These are phyloP conservation scores for Lota lota DNA, from an alignment of 2,113 vertebrate genomes.

Conservation along the genomic window DNA sequence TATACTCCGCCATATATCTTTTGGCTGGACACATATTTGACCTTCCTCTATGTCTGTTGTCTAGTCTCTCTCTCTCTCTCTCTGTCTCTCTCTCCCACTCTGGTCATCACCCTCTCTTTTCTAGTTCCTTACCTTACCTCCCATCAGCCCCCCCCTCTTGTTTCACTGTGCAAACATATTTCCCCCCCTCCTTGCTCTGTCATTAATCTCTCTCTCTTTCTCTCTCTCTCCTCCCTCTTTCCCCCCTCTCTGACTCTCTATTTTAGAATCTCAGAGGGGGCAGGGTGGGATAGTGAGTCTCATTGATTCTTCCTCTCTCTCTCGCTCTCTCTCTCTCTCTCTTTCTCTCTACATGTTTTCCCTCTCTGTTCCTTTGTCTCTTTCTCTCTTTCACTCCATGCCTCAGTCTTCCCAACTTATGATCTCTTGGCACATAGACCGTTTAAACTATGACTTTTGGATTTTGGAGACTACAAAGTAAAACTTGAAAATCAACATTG, in stretches of 20 bases:
- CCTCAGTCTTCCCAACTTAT: conserved; percentile 14
- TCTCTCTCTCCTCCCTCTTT: neutral
- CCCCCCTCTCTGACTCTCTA: conserved; percentile 23
- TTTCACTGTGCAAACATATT: no score
- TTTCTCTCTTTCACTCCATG: conserved; percentile 16
- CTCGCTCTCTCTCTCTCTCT: neutral
- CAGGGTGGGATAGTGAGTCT: conserved; percentile 29
- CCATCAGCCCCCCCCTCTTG: no score
- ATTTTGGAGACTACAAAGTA: neutral
- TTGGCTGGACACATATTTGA: no score
- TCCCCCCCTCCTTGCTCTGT: neutral
- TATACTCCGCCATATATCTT: no score
- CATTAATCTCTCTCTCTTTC: neutral
- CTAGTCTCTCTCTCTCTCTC: no score
- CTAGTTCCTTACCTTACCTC: neutral
- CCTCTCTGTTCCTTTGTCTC: neutral
- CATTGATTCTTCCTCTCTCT: neutral
- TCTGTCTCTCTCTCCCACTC: neutral
- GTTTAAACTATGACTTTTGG: conserved; percentile 33
- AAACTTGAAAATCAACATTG: no score
- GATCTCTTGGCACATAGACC: conserved; percentile 10
- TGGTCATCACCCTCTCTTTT: neutral
- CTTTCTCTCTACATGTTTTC: neutral
- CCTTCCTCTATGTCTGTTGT: no score
- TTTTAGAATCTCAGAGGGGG: conserved; percentile 50